Evolutionary conservation across 92 coral and sea anemone species (phyloP).

Genomic region (Siderastrea siderea): DNA sequence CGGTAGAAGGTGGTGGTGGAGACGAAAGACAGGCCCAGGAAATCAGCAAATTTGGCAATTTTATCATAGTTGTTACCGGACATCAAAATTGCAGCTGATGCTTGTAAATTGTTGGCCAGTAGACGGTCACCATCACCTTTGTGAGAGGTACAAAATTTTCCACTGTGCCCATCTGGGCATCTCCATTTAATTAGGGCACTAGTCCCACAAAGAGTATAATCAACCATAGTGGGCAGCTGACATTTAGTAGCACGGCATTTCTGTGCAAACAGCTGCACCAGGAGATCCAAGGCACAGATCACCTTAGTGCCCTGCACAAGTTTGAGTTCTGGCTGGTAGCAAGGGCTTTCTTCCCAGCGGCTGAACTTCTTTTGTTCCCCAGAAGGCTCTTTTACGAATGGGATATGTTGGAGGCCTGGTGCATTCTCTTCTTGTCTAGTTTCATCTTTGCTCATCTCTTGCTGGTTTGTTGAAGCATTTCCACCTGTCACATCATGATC

Average conservation of each 20-base stretch:
- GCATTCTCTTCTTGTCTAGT: neutral
- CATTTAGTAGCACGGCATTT: conserved; percentile 16
- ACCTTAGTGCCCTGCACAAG: conserved; percentile 32
- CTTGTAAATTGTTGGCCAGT: conserved; percentile 28
- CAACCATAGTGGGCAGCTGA: conserved; percentile 21
- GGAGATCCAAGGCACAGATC: conserved; percentile 37
- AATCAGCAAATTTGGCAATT: conserved; percentile 39
- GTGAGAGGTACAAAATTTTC: conserved; percentile 28
- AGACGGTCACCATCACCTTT: conserved; percentile 6
- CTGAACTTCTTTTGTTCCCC: conserved; percentile 18
- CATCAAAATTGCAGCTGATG: conserved; percentile 24
- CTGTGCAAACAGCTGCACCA: conserved; percentile 25
- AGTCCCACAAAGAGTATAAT: conserved; percentile 28
- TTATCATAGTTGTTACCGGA: conserved; percentile 39
- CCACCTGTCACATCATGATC: conserved; percentile 10
- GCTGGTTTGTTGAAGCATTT: conserved; percentile 3
- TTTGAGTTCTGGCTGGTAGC: conserved; percentile 7
- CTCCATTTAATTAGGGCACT: conserved; percentile 25
- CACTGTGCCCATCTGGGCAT: conserved; percentile 27
- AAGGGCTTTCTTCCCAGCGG: conserved; percentile 20
- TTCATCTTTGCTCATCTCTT: conserved; percentile 4
- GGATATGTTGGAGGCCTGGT: neutral
- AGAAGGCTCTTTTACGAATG: conserved; percentile 20
- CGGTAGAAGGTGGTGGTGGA: conserved; percentile 27
- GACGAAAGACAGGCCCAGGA: conserved; percentile 27